Evolutionary conservation across 2,113 vertebrate species (phyloP).

Genomic region (Eidolon helvum): DNA sequence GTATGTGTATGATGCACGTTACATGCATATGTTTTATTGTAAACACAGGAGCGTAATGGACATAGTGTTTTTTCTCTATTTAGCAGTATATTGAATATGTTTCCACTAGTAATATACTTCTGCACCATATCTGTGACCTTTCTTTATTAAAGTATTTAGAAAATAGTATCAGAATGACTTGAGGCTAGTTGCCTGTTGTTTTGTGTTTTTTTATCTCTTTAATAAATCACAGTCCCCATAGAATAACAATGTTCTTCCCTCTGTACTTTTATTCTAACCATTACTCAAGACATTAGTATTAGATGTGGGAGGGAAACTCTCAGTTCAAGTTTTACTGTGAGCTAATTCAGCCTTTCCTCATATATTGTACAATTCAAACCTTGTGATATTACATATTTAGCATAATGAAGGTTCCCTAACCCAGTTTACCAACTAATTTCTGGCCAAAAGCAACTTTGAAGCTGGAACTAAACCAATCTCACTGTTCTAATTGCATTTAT

Average conservation of each 20-base stretch:
- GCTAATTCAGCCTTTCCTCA: neutral
- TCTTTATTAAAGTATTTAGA: slow-evolving; percentile 16
- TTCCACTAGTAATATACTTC: neutral
- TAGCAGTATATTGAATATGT: neutral
- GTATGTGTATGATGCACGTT: neutral
- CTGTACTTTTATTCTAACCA: neutral
- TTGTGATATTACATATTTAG: neutral
- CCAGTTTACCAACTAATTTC: neutral
- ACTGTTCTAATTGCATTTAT: slow-evolving; percentile 3
- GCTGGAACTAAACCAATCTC: neutral
- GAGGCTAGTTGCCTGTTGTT: neutral
- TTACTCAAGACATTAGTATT: neutral
- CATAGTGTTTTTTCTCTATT: neutral
- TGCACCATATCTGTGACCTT: neutral
- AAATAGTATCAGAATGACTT: neutral
- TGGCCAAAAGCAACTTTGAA: neutral
- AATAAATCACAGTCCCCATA: neutral
- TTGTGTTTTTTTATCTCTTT: neutral
- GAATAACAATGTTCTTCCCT: neutral
- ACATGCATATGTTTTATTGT: neutral
- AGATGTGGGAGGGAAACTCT: neutral
- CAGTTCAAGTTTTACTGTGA: neutral
- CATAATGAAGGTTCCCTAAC: neutral
- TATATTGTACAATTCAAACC: neutral
- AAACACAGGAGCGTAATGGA: neutral